Conservation (phyloP, 2,888 invertebrate genomes). For the Chironomus tentans region DNA sequence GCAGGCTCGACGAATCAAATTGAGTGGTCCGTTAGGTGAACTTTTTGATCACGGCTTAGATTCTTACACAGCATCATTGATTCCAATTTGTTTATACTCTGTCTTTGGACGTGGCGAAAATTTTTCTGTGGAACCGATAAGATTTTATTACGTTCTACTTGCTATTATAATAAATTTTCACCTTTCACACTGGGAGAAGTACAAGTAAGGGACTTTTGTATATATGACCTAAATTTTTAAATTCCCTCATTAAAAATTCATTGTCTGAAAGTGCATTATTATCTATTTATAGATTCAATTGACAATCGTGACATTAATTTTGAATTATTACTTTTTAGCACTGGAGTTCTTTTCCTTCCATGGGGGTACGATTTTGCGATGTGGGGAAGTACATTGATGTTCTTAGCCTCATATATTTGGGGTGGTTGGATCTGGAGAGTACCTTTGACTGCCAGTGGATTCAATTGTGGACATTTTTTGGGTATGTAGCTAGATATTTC, state of each 20-base stretch:
- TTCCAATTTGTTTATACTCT: conserved; percentile 89
- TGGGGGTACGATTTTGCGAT: conserved; percentile 91
- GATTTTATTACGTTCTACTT: conserved; percentile 85
- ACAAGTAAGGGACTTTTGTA: conserved; percentile 50
- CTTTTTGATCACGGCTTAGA: conserved; percentile 96
- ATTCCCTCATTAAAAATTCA: background rate
- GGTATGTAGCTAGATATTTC: no score
- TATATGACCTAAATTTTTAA: background rate
- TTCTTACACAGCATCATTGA: conserved; percentile 89
- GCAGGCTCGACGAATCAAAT: conserved; percentile 90
- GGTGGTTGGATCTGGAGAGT: conserved; percentile 82
- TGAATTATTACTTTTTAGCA: background rate
- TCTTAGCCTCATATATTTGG: conserved; percentile 50
- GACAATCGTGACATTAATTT: conserved; percentile 38
- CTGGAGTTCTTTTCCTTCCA: conserved; percentile 55
- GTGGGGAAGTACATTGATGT: conserved; percentile 49
- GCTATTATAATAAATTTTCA: conserved; percentile 93
- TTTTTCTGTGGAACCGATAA: conserved; percentile 62
- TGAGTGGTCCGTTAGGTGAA: conserved; percentile 92
- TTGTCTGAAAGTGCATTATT: conserved; percentile 74
- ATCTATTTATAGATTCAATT: no score
- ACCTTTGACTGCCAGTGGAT: conserved; percentile 52
- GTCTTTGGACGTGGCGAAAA: conserved; percentile 74
- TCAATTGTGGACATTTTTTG: conserved; percentile 68
- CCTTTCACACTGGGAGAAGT: conserved; percentile 98